Percentiles rank a stretch among this genome's conserved stretches.
Evolutionary conservation across 2,797 vertebrate genomes (phyloP).

Genomic region (Acrocephalus scirpaceus): DNA sequence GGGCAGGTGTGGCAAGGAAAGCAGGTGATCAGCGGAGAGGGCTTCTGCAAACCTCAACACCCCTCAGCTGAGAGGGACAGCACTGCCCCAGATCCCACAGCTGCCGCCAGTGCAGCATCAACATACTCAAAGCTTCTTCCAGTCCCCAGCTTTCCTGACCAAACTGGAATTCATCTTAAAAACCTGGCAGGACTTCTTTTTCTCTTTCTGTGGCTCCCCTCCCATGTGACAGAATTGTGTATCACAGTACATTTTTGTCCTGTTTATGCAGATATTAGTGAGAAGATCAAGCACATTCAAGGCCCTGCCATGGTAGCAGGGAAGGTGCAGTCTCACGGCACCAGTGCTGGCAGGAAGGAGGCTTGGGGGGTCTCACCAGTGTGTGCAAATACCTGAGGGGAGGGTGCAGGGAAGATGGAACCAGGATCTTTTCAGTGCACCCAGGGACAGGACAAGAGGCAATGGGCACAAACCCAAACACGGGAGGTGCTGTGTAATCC

Average conservation of each 20-base stretch:
- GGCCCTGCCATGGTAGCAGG: background rate
- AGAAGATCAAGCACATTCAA: background rate
- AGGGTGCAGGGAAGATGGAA: background rate
- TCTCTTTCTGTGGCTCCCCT: background rate
- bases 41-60: background rate
- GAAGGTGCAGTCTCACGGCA: background rate
- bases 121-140: background rate
- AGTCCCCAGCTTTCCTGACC: background rate
- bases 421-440: background rate
- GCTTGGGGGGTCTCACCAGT: background rate
- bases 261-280: background rate
- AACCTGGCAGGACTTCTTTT: background rate
- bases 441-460: background rate
- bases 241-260: background rate
- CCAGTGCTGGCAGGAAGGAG: background rate
- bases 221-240: background rate
- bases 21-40: background rate
- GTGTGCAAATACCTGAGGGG: background rate
- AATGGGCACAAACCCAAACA: background rate
- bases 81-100: background rate
- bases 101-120: accelerated
- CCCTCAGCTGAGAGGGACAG: background rate
- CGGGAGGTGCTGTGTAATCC: background rate
- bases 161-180: background rate
- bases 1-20: background rate